Percentiles rank a stretch among this genome's conserved stretches.
Evolutionary conservation across 2,113 vertebrate species (phyloP).

Genomic region (Synchiropus splendidus): DNA sequence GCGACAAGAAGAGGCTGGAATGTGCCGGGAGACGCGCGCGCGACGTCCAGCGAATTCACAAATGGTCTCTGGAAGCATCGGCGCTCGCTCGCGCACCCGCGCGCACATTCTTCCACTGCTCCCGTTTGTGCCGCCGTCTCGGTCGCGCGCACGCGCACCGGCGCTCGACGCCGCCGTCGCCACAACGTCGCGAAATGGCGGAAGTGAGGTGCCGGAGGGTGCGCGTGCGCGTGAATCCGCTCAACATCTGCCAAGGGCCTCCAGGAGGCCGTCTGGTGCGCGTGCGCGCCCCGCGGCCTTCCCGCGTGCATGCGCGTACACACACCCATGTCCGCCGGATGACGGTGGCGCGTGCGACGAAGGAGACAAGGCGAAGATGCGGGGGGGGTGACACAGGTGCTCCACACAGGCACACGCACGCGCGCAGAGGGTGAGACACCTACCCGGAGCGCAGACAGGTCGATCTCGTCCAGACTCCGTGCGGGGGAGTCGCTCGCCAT

Average conservation of each 20-base stretch:
- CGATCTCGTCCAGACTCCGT: constrained; percentile 93
- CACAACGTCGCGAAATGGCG: constrained; percentile 63
- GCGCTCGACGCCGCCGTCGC: constrained; percentile 37
- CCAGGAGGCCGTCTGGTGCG: background rate
- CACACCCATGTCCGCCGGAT: background rate
- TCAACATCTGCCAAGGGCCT: no score
- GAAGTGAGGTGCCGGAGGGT: constrained; percentile 25
- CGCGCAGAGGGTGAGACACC: constrained; percentile 29
- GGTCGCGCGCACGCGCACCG: constrained; percentile 5
- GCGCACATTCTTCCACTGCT: constrained; percentile 36
- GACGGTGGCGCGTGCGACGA: constrained; percentile 1
- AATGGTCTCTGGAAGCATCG: background rate
- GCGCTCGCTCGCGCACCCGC: constrained; percentile 6
- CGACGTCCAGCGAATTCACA: background rate
- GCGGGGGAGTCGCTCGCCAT: constrained; percentile 97
- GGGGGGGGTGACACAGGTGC: background rate
- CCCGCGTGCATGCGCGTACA: no score
- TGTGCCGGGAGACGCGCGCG: background rate
- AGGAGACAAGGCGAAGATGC: no score
- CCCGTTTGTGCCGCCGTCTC: constrained; percentile 7
- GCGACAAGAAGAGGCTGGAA: constrained; percentile 3
- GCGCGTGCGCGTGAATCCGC: background rate
- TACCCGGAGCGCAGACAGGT: constrained; percentile 92
- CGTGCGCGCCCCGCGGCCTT: background rate
- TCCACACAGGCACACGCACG: background rate